Evolutionary conservation across 2,113 vertebrate genomes (phyloP), one percentile per base, ranked within the genome.

Genomic region (Planiliza haematocheilus): DNA sequence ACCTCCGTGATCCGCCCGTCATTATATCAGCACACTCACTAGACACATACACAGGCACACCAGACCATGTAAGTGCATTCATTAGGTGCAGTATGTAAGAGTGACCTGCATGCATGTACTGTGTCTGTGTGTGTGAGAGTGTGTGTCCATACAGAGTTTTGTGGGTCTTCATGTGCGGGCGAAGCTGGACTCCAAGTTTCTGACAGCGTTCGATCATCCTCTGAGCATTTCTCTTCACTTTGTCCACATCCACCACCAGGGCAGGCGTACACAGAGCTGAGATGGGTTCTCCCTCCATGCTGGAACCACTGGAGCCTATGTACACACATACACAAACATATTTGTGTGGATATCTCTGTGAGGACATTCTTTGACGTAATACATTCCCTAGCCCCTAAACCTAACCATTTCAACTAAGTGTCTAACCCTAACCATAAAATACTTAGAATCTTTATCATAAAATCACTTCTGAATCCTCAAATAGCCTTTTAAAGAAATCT

Each of bases 131-230:
- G 14, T 50, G 53, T 55, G 50, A 36, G 56, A 8, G 30, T 52
- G 41, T 68, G 7, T 2, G 0, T 38, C 55, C 92, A 82, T 89
- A 96, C 95, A 95, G 70, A 0, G 95, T 95, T 86, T 96, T 96
- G 86, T 96, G 95, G 0, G 95, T 96, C 63, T 96, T 96, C 94
- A 95, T 95, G 79, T 95, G 95, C 0, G 95, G 95, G 4, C 95
- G 84, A 12, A 96, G 93, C 63, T 91, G 90, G 53, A 95, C 89
- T 7, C 95, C 94, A 9, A 95, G 69, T 1, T 72, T 81, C 61
- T 71, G 77, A 82, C 86, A 95, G 4, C 80, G 91, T 1, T 94
- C 90, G 12, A 39, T 79, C 95, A 96, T 95, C 56, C 38, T 77
- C 74, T 82, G 66, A 0, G 93, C 89, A 14, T 96, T 95, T 70